These are phyloP conservation scores for Saccostrea cuccullata DNA, from an alignment of 1,140 invertebrate species.

Conservation along the genomic window DNA sequence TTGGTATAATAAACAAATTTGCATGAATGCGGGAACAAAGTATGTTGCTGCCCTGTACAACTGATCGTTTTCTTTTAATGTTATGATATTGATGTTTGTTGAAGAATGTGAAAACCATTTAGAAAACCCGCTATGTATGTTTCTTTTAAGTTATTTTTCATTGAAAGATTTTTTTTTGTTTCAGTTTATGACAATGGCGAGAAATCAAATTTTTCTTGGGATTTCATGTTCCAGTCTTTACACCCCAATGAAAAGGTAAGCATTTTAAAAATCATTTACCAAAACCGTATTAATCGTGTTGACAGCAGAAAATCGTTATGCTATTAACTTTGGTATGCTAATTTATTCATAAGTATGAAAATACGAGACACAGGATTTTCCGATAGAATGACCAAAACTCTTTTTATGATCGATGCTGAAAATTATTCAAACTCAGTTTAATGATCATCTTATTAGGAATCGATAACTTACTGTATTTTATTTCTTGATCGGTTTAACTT, in stretches of 20 bases:
- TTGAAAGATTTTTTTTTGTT: background rate
- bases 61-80: too few species aligned
- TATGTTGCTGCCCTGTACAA: too few species aligned
- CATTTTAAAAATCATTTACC: background rate
- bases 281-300: background rate
- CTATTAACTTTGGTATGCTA: too few species aligned
- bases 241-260: constrained; percentile 38
- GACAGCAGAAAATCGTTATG: too few species aligned
- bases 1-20: too few species aligned
- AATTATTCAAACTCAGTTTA: background rate
- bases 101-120: background rate
- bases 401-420: background rate
- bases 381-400: too few species aligned
- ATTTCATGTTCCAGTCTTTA: constrained; percentile 47
- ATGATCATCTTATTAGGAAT: background rate
- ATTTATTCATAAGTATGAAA: background rate
- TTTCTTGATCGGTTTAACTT: too few species aligned
- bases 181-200: constrained; percentile 39
- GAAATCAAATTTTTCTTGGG: constrained; percentile 43
- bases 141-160: too few species aligned
- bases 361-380: background rate
- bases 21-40: too few species aligned
- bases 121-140: background rate
- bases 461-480: too few species aligned
- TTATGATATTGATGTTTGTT: too few species aligned